Percentiles rank a stretch among this genome's conserved stretches.
Evolutionary conservation across 2,888 invertebrate genomes (phyloP).

Genomic region (Anoncus sp.): DNA sequence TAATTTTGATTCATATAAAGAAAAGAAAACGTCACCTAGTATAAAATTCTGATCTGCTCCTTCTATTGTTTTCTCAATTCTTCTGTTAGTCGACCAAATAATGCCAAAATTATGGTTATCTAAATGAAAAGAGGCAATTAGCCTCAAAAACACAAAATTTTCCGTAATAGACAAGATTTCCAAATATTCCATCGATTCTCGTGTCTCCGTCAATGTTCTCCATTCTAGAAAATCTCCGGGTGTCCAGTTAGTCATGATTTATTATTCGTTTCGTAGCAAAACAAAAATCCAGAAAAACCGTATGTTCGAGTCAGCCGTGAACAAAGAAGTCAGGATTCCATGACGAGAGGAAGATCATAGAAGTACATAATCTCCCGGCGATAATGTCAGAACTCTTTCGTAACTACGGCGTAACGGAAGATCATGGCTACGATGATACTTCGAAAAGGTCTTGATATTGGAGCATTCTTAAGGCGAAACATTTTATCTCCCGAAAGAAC

Average conservation of each 20-base stretch:
- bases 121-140: constrained; percentile 29
- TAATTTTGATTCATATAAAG: neutral
- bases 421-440: constrained; percentile 41
- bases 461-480: constrained; percentile 32
- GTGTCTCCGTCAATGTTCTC: neutral
- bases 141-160: constrained; percentile 48
- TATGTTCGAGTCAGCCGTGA: constrained; percentile 32
- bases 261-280: constrained; percentile 8
- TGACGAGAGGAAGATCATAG: constrained; percentile 41
- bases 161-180: neutral
- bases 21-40: constrained; percentile 19
- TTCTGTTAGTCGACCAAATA: constrained; percentile 21
- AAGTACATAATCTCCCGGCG: no score
- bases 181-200: neutral
- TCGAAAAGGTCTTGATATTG: constrained; percentile 18
- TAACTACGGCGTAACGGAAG: constrained; percentile 1
- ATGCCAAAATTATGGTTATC: constrained; percentile 27
- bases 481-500: constrained; percentile 17
- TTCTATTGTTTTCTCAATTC: constrained; percentile 36
- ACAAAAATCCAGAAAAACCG: constrained; percentile 22
- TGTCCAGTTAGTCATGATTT: neutral
- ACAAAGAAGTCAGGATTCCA: constrained; percentile 24
- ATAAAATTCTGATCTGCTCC: neutral
- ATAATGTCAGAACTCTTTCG: constrained; percentile 33
- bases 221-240: neutral